Conservation (phyloP, 2,113 vertebrate species). For the Tringa solitaria region DNA sequence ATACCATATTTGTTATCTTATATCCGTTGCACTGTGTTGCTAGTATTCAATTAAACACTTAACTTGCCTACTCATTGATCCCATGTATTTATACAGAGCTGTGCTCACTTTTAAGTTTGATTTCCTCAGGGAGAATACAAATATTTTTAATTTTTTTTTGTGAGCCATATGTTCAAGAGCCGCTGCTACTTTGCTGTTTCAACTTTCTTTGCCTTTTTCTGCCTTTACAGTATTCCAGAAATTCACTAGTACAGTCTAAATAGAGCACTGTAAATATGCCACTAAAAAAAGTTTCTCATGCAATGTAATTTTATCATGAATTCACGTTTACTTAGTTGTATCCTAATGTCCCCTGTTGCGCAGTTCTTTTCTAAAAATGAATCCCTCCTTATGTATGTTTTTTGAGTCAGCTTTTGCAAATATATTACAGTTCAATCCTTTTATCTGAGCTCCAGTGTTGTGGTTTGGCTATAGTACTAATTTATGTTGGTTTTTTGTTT, state of each 20-base stretch:
- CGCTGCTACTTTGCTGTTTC: not conserved
- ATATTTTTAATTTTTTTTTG: slow-evolving; percentile 45
- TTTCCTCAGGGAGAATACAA: slow-evolving; percentile 35
- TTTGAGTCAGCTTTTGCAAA: not conserved
- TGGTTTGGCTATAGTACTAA: not conserved
- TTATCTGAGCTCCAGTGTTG: not conserved
- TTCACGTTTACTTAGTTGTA: not conserved
- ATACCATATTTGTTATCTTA: not conserved
- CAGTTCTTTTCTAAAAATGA: not conserved
- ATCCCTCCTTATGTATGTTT: not conserved
- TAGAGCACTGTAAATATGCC: not conserved
- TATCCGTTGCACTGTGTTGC: not conserved
- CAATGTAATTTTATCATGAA: not conserved
- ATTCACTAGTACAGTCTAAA: not conserved
- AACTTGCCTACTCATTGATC: not conserved
- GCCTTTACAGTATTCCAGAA: not conserved
- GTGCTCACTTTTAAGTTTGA: not conserved
- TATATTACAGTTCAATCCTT: not conserved
- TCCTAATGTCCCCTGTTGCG: not conserved
- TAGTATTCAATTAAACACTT: not conserved
- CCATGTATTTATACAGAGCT: slow-evolving; percentile 7
- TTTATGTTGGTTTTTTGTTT: not conserved
- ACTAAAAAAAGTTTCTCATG: not conserved
- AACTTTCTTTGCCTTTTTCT: slow-evolving; percentile 52
- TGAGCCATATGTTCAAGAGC: slow-evolving; percentile 47